Evolutionary conservation across 2,113 vertebrate species (phyloP).

Genomic region (Heterotilapia buettikoferi): DNA sequence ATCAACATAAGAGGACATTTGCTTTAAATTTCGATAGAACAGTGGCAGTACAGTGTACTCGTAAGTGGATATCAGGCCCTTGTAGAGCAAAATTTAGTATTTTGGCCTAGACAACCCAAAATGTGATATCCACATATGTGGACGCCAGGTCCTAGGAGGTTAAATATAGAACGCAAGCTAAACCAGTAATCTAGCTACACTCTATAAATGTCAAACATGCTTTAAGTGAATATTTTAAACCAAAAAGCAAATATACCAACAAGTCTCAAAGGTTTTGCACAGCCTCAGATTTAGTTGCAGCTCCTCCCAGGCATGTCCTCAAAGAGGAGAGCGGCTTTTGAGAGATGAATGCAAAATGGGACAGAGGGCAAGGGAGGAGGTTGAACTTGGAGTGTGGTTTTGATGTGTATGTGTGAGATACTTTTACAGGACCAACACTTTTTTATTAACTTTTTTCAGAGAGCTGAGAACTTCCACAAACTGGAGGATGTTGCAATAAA

Average conservation of each 20-base stretch:
- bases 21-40: no score
- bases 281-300: neutral
- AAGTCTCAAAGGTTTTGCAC: neutral
- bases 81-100: no score
- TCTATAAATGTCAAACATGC: neutral
- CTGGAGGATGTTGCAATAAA: neutral
- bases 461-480: neutral
- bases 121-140: no score
- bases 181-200: neutral
- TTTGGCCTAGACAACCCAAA: no score
- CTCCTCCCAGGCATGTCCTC: neutral
- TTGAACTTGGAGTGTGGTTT: neutral
- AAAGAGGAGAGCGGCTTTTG: neutral
- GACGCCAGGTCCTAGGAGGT: no score
- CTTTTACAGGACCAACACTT: neutral
- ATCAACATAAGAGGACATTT: no score
- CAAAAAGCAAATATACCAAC: neutral
- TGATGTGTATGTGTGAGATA: neutral
- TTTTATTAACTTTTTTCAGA: neutral
- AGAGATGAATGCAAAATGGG: neutral
- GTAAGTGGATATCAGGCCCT: no score
- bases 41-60: no score
- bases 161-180: neutral
- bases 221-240: neutral
- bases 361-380: slow-evolving; percentile 4